Evolutionary conservation across 37 sponge, comb jelly and placozoan genomes (phyloP), one percentile per base, ranked within the genome.

Genomic region (Dysidea cf. avara): DNA sequence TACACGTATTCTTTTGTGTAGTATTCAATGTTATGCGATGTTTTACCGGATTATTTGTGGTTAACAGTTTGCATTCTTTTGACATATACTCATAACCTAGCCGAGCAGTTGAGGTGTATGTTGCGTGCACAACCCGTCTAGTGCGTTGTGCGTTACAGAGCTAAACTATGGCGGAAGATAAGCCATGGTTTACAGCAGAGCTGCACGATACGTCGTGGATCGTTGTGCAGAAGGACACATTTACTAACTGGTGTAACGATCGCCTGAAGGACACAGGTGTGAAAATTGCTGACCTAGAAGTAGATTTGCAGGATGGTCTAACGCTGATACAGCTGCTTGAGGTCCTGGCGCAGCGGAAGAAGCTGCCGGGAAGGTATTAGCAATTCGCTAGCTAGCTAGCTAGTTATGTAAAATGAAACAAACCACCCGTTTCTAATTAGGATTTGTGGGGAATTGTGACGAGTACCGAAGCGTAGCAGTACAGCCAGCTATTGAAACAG

Each of bases 161-260:
- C 6, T 9, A 30, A 11, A 30, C 59, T 5, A 67, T 67, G 68
- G 68, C 46, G 3, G 48, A 67, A 28, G 64, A 20, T 18, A 4
- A 30, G 5, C 24, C 64, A 9, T 43, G 46, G 46, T 43, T 43
- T 9, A 43, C 46, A 43, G 9, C 33, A 18, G 49, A 32, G 16
- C 51, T 76, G 26, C 80, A 75, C 48, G 91, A 83, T 61, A 83
- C 48, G 14, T 71, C 49, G 7, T 95, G 96, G 96, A 78, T 89
- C 50, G 50, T 69, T 6, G 86, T 90, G 37, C 96, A 95, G 61
- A 84, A 87, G 78, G 79, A 80, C 38, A 84, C 93, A 30, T 92
- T 92, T 70, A 87, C 83, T 17, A 87, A 87, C 65, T 92, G 93
- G 93, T 47, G 67, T 32, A 92, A 92, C 63, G 80, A 83, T 64